phyloP scores from a whole-genome alignment of 2,888 invertebrate genomes.

The Thelaira solivaga region DNA sequence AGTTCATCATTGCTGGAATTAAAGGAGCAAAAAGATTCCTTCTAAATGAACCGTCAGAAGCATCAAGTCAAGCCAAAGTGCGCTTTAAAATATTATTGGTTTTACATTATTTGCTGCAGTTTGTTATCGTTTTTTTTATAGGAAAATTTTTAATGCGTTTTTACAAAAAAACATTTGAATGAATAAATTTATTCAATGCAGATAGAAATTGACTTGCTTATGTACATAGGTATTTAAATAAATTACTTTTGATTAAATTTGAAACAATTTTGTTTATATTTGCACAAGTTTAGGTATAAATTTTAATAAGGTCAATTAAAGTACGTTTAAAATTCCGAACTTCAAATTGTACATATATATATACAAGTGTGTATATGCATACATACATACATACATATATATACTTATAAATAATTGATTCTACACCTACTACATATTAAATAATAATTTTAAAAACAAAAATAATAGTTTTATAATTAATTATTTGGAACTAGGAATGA shows the following conservation, averaged over 20 bases:
- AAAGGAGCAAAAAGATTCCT: conserved; percentile 73
- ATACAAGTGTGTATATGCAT: background rate
- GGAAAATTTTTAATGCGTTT: conserved; percentile 26
- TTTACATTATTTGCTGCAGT: conserved; percentile 66
- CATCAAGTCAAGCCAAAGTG: conserved; percentile 65
- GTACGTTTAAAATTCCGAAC: too few relatives aligned
- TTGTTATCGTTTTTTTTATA: conserved; percentile 51
- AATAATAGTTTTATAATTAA: too few relatives aligned
- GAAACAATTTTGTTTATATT: too few relatives aligned
- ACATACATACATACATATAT: background rate
- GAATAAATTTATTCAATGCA: background rate
- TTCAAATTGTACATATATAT: too few relatives aligned
- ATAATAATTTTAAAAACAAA: too few relatives aligned
- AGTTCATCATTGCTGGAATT: conserved; percentile 70
- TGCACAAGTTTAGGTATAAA: too few relatives aligned
- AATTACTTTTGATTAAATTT: too few relatives aligned
- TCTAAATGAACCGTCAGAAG: conserved; percentile 70
- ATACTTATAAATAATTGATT: too few relatives aligned
- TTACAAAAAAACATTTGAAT: conserved; percentile 1
- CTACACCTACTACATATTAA: too few relatives aligned
- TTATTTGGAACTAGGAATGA: too few relatives aligned
- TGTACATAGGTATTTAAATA: too few relatives aligned
- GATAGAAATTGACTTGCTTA: background rate
- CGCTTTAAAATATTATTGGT: conserved; percentile 68
- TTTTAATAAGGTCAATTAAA: too few relatives aligned